Evolutionary conservation across 1,140 invertebrate genomes (phyloP).

Genomic region (Nixonia krombeini): DNA sequence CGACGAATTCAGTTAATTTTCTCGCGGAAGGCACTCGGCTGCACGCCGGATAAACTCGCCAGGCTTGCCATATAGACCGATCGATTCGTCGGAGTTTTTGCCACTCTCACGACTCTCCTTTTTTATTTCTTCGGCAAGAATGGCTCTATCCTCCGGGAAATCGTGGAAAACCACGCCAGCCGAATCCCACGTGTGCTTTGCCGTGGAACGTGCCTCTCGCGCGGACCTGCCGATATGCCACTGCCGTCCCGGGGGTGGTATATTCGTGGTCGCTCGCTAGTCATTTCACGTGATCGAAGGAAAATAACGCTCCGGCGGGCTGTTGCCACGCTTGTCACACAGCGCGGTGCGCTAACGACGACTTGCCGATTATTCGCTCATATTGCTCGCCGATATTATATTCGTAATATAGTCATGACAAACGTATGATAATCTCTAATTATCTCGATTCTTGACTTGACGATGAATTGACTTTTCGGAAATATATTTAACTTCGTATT

Average conservation of each 20-base stretch:
- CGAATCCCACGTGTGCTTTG: slow-evolving; percentile 32
- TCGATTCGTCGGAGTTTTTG: slow-evolving; percentile 23
- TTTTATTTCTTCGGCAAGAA: slow-evolving; percentile 22
- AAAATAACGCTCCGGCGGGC: slow-evolving; percentile 20
- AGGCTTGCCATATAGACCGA: slow-evolving; percentile 21
- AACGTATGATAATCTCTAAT: too few relatives aligned
- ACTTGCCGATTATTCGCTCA: too few relatives aligned
- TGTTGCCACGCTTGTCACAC: too few relatives aligned
- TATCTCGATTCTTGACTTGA: too few relatives aligned
- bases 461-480: too few relatives aligned
- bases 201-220: slow-evolving; percentile 23
- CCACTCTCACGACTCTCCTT: background rate
- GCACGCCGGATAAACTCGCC: slow-evolving; percentile 14
- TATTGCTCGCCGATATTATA: too few relatives aligned
- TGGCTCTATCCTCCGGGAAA: slow-evolving; percentile 33
- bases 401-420: too few relatives aligned
- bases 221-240: slow-evolving; percentile 22
- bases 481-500: too few relatives aligned
- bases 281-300: slow-evolving; percentile 45
- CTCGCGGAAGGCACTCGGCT: slow-evolving; percentile 6
- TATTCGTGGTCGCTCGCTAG: slow-evolving; percentile 30
- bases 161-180: slow-evolving; percentile 26
- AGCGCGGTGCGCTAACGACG: background rate
- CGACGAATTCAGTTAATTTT: slow-evolving; percentile 17
- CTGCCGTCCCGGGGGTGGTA: slow-evolving; percentile 33